A percentile compares a stretch with the other conserved stretches of the same genome.
These are phyloP conservation scores for Grus americana DNA, from an alignment of 2,113 vertebrate genomes.

Conservation along the genomic window DNA sequence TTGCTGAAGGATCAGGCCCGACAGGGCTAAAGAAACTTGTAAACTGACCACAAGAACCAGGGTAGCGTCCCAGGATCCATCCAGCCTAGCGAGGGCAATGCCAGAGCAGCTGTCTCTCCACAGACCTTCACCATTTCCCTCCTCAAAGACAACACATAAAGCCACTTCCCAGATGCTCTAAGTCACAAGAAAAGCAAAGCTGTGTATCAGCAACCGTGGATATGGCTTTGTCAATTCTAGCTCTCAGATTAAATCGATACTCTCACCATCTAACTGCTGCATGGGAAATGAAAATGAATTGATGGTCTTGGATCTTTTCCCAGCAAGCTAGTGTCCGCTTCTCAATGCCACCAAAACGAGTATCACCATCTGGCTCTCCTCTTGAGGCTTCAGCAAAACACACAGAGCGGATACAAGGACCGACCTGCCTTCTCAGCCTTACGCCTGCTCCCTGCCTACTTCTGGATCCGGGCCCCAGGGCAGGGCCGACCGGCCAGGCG, in stretches of 20 bases:
- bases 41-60: neutral
- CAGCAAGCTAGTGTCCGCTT: neutral
- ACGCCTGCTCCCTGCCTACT: neutral
- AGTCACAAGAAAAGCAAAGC: neutral
- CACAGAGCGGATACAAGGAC: neutral
- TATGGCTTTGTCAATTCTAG: neutral
- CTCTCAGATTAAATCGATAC: neutral
- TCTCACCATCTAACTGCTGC: neutral
- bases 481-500: neutral
- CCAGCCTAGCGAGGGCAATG: neutral
- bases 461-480: neutral
- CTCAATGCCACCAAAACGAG: neutral
- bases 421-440: neutral
- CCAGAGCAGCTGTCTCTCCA: neutral
- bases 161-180: neutral
- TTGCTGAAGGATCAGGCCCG: too few relatives aligned
- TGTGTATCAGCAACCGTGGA: neutral
- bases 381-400: neutral
- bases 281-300: constrained; percentile 1
- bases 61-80: neutral
- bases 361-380: neutral
- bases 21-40: neutral
- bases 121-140: neutral
- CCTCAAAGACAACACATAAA: neutral
- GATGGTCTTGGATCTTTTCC: constrained; percentile 8